Evolutionary conservation across 2,797 vertebrate species (phyloP), one percentile per base, ranked within the genome.

Genomic region (Astyanax mexicanus): DNA sequence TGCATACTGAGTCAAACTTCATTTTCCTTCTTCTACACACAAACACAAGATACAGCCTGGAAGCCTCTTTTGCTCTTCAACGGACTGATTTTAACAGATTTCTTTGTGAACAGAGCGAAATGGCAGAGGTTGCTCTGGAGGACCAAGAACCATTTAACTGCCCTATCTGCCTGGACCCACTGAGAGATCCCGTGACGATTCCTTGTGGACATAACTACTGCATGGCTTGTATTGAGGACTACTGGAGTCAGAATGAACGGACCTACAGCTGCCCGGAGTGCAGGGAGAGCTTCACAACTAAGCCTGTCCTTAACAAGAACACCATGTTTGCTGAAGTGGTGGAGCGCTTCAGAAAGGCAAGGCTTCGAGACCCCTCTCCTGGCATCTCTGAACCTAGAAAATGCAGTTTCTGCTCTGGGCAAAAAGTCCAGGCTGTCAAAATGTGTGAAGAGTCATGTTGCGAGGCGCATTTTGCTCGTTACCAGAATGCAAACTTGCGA

Each of bases 121-220:
- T 78, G 80, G 61, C 71, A 61, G 54, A 51, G 6, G 6, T 10
- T 38, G 8, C 25, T 37, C 47, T 49, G 1, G 62, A 77, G 52
- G n/a, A 66, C 38, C 58, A 45, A 0, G 54, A 80, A 23, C 51
- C 57, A 12, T 65, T 79, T 45, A 69, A 15, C 64, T 82, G 80
- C 52, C 38, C 77, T 0, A 72, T 79, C 49, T 79, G 80, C 29
- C 62, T 81, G 68, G 78, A 80, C 7, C 32, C 69, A 2, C 45
- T 84, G 7, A 45, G 75, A 58, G 60, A 80, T 19, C 78, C 75
- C 4, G 77, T 73, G 37, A 82, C 75, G 4, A 81, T 84, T 75
- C 83, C 78, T 3, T 84, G 77, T 42, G 80, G 80, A 80, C 80
- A 84, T 72, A 81, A 81, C 29, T 80, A 77, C 74, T 84, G 82